Conservation (phyloP, 2,113 vertebrate species). For the Alligator mississippiensis region DNA sequence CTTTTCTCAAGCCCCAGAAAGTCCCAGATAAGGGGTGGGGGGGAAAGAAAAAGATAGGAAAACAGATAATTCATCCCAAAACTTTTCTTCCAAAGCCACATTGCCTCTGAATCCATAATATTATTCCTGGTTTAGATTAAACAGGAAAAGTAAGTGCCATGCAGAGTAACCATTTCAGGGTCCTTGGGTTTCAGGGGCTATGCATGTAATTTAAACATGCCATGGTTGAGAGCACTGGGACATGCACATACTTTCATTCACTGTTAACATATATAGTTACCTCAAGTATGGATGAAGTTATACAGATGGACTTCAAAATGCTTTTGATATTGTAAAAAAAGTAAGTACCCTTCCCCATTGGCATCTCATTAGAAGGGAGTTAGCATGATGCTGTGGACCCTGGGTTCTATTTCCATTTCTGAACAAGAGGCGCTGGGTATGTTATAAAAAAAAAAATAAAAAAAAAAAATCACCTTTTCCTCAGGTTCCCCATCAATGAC, state of each 20-base stretch:
- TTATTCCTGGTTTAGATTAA: neutral
- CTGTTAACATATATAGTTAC: slow-evolving; percentile 9
- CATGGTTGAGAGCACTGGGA: neutral
- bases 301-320: slow-evolving; percentile 23
- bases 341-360: slow-evolving; percentile 2
- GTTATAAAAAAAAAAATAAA: neutral
- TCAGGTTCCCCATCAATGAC: neutral
- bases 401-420: neutral
- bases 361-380: neutral
- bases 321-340: too few relatives aligned
- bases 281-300: slow-evolving; percentile 38
- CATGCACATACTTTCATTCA: neutral
- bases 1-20: neutral
- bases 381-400: neutral
- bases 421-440: neutral
- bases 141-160: neutral
- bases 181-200: neutral
- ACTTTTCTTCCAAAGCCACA: slow-evolving; percentile 11
- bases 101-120: neutral
- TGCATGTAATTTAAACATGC: neutral
- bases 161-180: neutral
- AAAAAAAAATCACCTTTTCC: neutral
- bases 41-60: neutral
- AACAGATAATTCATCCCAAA: slow-evolving; percentile 10
- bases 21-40: neutral